Evolutionary conservation across 2,113 vertebrate genomes (phyloP).

Genomic region (Theristicus caerulescens): DNA sequence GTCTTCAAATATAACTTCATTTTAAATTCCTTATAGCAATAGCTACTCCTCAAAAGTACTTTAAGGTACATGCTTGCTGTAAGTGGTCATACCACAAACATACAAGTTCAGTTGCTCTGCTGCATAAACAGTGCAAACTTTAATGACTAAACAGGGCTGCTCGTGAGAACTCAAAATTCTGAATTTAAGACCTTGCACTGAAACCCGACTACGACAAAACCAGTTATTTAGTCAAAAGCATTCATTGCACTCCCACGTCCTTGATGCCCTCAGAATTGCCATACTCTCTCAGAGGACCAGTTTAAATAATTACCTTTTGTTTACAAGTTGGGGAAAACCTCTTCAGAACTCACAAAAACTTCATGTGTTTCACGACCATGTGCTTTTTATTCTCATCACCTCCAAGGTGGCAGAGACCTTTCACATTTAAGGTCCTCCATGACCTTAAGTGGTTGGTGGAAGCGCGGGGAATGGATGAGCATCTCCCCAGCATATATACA

Average conservation of each 20-base stretch:
- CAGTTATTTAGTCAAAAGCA: background rate
- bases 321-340: background rate
- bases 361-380: fast-evolving
- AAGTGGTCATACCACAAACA: background rate
- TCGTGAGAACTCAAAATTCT: background rate
- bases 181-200: background rate
- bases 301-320: background rate
- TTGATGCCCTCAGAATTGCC: background rate
- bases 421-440: background rate
- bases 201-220: background rate
- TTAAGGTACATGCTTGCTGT: background rate
- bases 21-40: background rate
- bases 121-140: background rate
- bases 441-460: background rate
- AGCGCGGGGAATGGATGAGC: background rate
- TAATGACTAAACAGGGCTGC: background rate
- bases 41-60: background rate
- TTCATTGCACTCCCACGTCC: background rate
- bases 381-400: background rate
- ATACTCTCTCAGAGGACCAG: background rate
- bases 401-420: background rate
- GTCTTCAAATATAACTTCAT: background rate
- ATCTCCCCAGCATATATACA: fast-evolving
- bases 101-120: background rate
- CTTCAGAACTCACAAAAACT: background rate